Evolutionary conservation across 2,888 invertebrate genomes (phyloP), one percentile per base, ranked within the genome.

Genomic region (Agrotis segetum): DNA sequence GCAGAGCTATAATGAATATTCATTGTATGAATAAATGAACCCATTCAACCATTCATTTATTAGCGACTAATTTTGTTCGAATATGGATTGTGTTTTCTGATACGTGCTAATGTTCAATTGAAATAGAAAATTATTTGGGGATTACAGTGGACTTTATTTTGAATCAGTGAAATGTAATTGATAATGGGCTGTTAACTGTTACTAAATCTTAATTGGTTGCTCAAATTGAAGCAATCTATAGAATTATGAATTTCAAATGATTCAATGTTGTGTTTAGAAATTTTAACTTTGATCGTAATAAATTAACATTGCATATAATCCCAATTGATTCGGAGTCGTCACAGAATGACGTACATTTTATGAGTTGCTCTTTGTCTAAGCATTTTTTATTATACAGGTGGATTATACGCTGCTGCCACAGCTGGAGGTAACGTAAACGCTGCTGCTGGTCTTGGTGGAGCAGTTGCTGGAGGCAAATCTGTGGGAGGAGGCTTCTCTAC

Each of bases 361-460:
- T 11, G 40, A 40, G 40, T 9, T 40, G 11, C 40, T 40, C 11
- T 40, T 11, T 40, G 9, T 40, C 9, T 40, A 40, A 40, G 1
- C 40, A 40, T 11, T 1, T 40, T 49, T 59, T 61, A 21, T 69
- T 62, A 71, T 73, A 73, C 81, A 91, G 97, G 97, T 70, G 96
- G 96, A 21, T 88, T 97, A 0, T 97, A 94, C 71, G 97, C 97
- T 55, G 97, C 96, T 47, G 97, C 97, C 1, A 97, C 97, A 2
- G 96, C 97, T 49, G 97, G 97, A 13, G 96, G 96, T n/a, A 95
- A 95, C 62, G 90, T 96, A 1, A 92, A 92, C 19, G 97, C 97
- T 0, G 90, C 92, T 34, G 96, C 97, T 2, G 97, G 96, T 17
- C 90, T 97, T 1, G 95, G 91, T 14, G 97, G 97, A n/a, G 88